These are phyloP conservation scores for Catharus fuscescens DNA, from an alignment of 2,113 vertebrate species.

Conservation along the genomic window DNA sequence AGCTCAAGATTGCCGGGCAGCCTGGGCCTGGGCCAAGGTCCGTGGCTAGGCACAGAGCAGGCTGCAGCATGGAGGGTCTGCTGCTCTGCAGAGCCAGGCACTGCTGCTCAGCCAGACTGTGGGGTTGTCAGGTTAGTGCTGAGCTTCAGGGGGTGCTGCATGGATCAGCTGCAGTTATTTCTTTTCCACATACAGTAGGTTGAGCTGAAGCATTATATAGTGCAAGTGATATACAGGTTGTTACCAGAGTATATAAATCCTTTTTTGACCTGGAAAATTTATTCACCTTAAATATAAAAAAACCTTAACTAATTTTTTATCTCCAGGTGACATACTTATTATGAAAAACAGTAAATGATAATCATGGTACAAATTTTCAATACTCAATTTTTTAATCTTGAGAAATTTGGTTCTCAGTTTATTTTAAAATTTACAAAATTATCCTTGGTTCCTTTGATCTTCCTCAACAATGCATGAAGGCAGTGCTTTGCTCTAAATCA, in stretches of 20 bases:
- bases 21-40: no score
- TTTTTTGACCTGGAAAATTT: not conserved
- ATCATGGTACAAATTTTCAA: not conserved
- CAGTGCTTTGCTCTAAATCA: not conserved
- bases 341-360: not conserved
- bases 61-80: accelerated
- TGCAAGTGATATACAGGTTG: not conserved
- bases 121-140: not conserved
- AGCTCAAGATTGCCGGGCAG: not conserved
- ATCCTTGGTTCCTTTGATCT: not conserved
- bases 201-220: not conserved
- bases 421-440: not conserved
- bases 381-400: not conserved
- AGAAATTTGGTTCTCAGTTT: not conserved
- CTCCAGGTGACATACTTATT: not conserved
- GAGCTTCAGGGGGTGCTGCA: not conserved
- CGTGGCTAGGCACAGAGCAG: no score
- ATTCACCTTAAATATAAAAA: not conserved
- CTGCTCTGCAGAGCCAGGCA: not conserved
- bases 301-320: not conserved
- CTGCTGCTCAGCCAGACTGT: accelerated
- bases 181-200: not conserved
- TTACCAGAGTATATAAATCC: not conserved
- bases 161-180: not conserved
- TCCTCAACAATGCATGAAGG: not conserved